Evolutionary conservation across 1,140 invertebrate species (phyloP).

Genomic region (Glossosoma conforme): DNA sequence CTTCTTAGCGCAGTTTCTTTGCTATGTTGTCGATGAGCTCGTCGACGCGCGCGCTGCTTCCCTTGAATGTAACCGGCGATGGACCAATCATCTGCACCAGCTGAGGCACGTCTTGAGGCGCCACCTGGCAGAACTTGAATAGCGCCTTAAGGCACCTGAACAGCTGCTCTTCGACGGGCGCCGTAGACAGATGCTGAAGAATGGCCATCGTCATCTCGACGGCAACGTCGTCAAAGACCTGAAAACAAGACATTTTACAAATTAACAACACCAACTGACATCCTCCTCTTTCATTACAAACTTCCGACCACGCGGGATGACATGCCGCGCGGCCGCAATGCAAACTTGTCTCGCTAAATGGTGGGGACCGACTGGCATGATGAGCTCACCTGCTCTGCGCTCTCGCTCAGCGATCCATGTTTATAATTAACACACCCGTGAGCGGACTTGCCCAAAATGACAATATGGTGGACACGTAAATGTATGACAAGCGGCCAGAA

Average conservation of each 20-base stretch:
- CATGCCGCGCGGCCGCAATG: too few species aligned
- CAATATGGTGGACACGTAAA: too few species aligned
- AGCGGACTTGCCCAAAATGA: too few species aligned
- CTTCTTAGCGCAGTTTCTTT: conserved; percentile 52
- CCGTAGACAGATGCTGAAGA: conserved; percentile 79
- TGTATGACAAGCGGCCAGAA: too few species aligned
- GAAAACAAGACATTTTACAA: conserved; percentile 10
- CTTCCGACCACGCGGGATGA: too few species aligned
- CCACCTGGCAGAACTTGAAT: conserved; percentile 73
- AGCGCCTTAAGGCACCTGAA: conserved; percentile 76
- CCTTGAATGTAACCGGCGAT: conserved; percentile 74
- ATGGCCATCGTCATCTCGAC: conserved; percentile 90
- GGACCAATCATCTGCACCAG: conserved; percentile 91
- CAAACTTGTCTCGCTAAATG: background rate
- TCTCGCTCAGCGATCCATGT: too few species aligned
- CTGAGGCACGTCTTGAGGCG: conserved; percentile 77
- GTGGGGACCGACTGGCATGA: too few species aligned
- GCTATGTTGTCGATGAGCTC: conserved; percentile 70
- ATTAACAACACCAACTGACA: conserved; percentile 1
- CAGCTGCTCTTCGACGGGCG: conserved; percentile 73
- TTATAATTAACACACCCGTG: too few species aligned
- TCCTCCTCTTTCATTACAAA: background rate
- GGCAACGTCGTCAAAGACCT: conserved; percentile 92
- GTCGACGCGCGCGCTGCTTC: conserved; percentile 74
- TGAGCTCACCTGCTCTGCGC: too few species aligned